Conservation (phyloP, 2,113 vertebrate species). For the Eublepharis macularius region DNA sequence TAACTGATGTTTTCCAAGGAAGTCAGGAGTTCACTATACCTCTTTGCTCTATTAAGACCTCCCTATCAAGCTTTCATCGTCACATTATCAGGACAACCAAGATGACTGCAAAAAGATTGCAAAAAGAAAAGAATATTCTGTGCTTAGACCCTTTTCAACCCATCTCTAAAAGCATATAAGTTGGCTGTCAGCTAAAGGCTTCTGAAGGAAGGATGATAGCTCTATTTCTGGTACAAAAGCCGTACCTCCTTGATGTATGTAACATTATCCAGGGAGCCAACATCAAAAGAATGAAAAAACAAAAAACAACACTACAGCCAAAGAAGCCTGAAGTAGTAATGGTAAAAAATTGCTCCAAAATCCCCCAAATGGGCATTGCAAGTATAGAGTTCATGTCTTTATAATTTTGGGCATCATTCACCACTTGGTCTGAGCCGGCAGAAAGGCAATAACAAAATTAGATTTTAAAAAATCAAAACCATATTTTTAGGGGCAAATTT, state of each 20-base stretch:
- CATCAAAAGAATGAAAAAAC: neutral
- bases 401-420: neutral
- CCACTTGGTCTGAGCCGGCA: neutral
- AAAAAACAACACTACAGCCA: neutral
- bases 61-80: slow-evolving; percentile 45
- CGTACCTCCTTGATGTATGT: neutral
- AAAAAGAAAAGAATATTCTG: slow-evolving; percentile 48
- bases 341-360: slow-evolving; percentile 12
- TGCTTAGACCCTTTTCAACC: neutral
- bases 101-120: slow-evolving; percentile 53
- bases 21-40: slow-evolving; percentile 49
- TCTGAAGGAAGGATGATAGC: neutral
- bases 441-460: neutral
- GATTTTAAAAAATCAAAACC: neutral
- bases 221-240: slow-evolving; percentile 7
- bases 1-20: slow-evolving; percentile 57
- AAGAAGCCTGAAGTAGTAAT: slow-evolving; percentile 13
- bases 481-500: neutral
- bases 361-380: neutral
- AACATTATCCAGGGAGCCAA: neutral
- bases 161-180: slow-evolving; percentile 16
- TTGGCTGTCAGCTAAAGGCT: neutral
- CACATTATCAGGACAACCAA: slow-evolving; percentile 56
- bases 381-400: neutral
- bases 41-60: slow-evolving; percentile 49